Conservation (phyloP, 2,888 invertebrate species). For the Blastobasis lacticolella region DNA sequence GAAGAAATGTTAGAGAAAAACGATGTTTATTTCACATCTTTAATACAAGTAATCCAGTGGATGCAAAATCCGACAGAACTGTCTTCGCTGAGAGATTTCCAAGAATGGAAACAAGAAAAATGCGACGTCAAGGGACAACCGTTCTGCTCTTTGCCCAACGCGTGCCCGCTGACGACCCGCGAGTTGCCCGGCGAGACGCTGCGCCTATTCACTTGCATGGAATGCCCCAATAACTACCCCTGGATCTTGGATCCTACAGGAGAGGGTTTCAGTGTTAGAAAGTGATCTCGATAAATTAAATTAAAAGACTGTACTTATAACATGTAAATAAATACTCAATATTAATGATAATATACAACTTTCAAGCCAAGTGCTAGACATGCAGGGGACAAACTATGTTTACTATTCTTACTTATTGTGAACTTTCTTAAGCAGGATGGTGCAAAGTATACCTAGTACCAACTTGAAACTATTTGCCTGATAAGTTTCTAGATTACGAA, state of each 20-base stretch:
- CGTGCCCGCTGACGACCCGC: constrained; percentile 90
- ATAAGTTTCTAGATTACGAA: too few species aligned
- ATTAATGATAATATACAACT: constrained; percentile 19
- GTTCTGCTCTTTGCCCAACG: constrained; percentile 92
- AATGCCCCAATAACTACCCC: constrained; percentile 96
- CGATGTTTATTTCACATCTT: constrained; percentile 94
- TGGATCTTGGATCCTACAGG: constrained; percentile 96
- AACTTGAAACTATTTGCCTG: too few species aligned
- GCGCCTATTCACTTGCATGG: constrained; percentile 95
- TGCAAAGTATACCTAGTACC: too few species aligned
- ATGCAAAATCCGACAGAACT: constrained; percentile 96
- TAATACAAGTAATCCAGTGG: constrained; percentile 94
- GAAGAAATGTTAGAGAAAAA: constrained; percentile 92
- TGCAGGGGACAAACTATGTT: too few species aligned
- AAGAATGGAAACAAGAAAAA: constrained; percentile 93
- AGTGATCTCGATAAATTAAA: constrained; percentile 75
- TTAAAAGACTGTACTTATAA: constrained; percentile 64
- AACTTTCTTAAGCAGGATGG: too few species aligned
- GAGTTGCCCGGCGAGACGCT: constrained; percentile 94
- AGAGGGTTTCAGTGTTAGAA: constrained; percentile 90
- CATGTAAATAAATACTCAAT: constrained; percentile 73
- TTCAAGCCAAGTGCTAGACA: too few species aligned
- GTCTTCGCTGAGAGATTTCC: constrained; percentile 90
- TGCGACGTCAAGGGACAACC: constrained; percentile 96
- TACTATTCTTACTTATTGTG: too few species aligned